These are phyloP conservation scores for Tetragnatha montana DNA, from an alignment of 2,888 invertebrate genomes.

Conservation along the genomic window DNA sequence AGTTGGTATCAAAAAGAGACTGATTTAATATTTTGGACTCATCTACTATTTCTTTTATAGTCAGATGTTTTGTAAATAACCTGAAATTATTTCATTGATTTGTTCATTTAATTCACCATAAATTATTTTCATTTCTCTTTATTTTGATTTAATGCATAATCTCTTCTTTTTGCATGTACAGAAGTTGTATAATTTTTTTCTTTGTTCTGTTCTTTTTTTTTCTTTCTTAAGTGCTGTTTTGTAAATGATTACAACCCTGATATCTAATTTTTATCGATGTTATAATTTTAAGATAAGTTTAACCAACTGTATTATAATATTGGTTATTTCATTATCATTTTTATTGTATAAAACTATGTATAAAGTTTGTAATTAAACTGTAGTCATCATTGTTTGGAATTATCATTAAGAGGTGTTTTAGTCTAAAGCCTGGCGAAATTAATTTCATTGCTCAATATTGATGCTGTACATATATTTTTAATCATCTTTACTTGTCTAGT, in stretches of 20 bases:
- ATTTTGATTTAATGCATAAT: slow-evolving; percentile 32
- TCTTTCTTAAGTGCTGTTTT: not conserved
- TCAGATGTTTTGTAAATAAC: slow-evolving; percentile 41
- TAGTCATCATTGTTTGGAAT: not conserved
- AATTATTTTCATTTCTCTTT: slow-evolving; percentile 50
- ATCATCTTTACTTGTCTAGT: not conserved
- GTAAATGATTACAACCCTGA: not conserved
- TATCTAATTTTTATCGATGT: not conserved
- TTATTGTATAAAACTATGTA: not conserved
- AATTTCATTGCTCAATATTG: slow-evolving; percentile 36
- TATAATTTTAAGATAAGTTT: not conserved
- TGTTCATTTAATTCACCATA: slow-evolving; percentile 48
- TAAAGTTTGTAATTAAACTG: not conserved
- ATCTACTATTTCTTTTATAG: slow-evolving; percentile 22
- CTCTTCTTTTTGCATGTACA: slow-evolving; percentile 18
- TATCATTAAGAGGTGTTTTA: not conserved
- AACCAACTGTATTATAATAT: not conserved
- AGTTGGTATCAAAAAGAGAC: not conserved
- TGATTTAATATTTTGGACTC: not conserved
- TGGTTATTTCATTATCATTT: not conserved
- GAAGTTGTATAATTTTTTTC: not conserved
- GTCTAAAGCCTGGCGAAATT: not conserved
- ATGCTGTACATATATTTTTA: slow-evolving; percentile 3
- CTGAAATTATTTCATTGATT: slow-evolving; percentile 23
- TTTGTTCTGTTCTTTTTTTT: not conserved